Base-by-base conservation (phyloP, 2,888 invertebrate species). In the Brachyopa scutellaris region DNA sequence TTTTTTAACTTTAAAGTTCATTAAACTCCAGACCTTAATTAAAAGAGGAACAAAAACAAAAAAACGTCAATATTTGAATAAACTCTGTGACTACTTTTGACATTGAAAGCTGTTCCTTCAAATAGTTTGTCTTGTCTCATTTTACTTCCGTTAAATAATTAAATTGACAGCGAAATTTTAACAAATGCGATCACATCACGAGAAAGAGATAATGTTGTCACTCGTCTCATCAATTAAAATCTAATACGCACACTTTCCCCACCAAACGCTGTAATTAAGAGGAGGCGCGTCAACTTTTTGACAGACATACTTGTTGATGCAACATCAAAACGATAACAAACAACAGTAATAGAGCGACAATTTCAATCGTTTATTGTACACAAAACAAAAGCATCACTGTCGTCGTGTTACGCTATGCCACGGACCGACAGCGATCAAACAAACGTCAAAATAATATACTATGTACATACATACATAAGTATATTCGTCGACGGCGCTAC, bases 281-380 rank as follows among this genome's bases (percentile, higher is more conserved):
- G 62, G 64, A 80, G 80, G 80, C 74, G 57, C 69, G 69, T 70
- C 69, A 31, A 29, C 19, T 17, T 40, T 40, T 31, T 69, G 42
- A 80, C 62, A 80, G 53, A 13, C 6, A 64, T 6, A 53, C 19
- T 19, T 7, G 5, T 45, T 38, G 15, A 26, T 67, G 55, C 38
- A 45, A 31, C 26, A 70, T 51, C 33, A 49, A 61, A 76, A 69
- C 29, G 40, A 61, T 38, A 3, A 26, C 45, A 36, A 21, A 45
- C 40, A 55, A 40, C 21, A 33, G 40, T 2, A 8, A 69, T 13
- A 21, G 13, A 53, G 36, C 38, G 59, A 61, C 45, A 55, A 45
- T 62, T 69, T 55, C 38, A 49, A 59, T 51, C 17, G 15, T 62
- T 55, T 21, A 67, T 21, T 21, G 55, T 36, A 45, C 33, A 51